Conservation (phyloP, 2,888 invertebrate genomes). For the Drosophila diplacantha region DNA sequence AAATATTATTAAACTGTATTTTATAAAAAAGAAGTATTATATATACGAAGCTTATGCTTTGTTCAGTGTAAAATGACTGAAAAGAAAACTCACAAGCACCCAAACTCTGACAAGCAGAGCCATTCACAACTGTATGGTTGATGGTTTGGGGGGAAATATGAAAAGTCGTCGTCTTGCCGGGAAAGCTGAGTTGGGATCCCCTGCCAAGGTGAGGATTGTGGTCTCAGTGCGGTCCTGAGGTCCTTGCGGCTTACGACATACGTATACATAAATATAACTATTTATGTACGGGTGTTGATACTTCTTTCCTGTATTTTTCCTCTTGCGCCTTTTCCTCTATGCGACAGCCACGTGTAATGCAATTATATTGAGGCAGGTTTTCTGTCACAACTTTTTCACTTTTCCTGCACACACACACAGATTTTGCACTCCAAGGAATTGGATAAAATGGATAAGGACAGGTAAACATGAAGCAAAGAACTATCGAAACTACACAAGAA, state of each 20-base stretch:
- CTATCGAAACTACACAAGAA: constrained; percentile 4
- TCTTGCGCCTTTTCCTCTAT: constrained; percentile 32
- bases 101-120: constrained; percentile 18
- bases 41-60: background rate
- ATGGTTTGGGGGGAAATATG: constrained; percentile 51
- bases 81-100: constrained; percentile 21
- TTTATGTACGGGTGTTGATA: background rate
- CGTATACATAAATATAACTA: constrained; percentile 1
- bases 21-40: background rate
- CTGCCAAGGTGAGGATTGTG: constrained; percentile 38
- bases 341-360: constrained; percentile 68
- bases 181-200: constrained; percentile 49
- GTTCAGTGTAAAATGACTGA: constrained; percentile 6
- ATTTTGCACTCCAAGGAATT: constrained; percentile 51
- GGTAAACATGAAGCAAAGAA: constrained; percentile 13
- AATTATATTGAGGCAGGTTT: constrained; percentile 68
- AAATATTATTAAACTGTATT: background rate
- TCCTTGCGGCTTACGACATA: constrained; percentile 17
- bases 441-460: constrained; percentile 31
- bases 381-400: constrained; percentile 55
- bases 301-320: constrained; percentile 8
- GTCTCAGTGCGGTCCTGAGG: constrained; percentile 39
- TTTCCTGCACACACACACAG: constrained; percentile 14
- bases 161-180: constrained; percentile 63
- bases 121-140: constrained; percentile 37